phyloP scores from a whole-genome alignment of 1,140 invertebrate species.

The Ylistrum balloti region DNA sequence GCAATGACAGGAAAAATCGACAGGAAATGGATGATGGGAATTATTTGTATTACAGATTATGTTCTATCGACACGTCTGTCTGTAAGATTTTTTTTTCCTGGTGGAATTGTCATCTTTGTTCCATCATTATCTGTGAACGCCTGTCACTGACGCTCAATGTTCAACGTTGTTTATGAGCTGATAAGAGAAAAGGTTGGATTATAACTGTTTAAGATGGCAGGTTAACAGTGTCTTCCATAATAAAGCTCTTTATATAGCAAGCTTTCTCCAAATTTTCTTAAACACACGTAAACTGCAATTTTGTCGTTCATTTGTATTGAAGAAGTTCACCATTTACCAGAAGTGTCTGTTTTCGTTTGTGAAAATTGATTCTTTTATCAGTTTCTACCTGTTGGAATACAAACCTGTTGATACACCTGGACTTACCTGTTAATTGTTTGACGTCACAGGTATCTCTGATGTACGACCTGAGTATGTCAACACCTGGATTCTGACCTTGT shows the following conservation, averaged over 20 bases:
- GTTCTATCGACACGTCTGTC: constrained; percentile 22
- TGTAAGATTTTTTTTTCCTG: background rate
- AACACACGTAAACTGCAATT: background rate
- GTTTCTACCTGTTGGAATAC: background rate
- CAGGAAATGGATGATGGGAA: constrained; percentile 37
- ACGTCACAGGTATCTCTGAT: constrained; percentile 25
- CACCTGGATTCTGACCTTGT: constrained; percentile 13
- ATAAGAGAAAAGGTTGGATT: background rate
- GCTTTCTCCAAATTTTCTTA: background rate
- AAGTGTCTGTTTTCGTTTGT: background rate
- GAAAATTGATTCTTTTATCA: background rate
- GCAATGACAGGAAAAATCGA: background rate
- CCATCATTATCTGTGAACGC: background rate
- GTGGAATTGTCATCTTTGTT: constrained; percentile 18
- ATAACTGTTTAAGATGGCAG: background rate
- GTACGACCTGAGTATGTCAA: background rate
- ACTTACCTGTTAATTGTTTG: constrained; percentile 35
- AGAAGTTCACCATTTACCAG: background rate
- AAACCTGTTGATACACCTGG: background rate
- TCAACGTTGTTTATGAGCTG: background rate
- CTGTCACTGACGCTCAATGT: background rate
- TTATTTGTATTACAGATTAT: constrained; percentile 8
- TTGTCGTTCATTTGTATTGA: background rate
- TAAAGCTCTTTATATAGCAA: background rate
- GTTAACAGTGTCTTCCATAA: background rate